Evolutionary conservation across 1,140 invertebrate genomes (phyloP), one percentile per base, ranked within the genome.

Genomic region (Coelopa frigida): DNA sequence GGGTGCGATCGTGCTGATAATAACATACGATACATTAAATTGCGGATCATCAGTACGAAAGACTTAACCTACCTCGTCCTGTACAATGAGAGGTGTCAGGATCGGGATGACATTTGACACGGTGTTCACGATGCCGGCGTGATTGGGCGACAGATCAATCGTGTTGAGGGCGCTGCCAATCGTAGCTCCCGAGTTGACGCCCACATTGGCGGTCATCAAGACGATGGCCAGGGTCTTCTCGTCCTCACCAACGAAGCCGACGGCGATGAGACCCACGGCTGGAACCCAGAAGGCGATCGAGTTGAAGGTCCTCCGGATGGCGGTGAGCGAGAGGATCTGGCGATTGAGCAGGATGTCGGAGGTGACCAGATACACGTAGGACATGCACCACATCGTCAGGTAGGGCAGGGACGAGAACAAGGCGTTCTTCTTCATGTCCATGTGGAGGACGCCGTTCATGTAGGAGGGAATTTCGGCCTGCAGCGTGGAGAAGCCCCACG

Each of bases 401-500:
- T 94, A 94, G 0, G 91, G 91, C 6, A 93, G 59, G 0, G 89
- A 83, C 15, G 87, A 82, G 26, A 81, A 66, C 12, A 80, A 55
- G 10, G 87, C 86, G 59, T 84, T 84, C 7, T 76, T 69, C 68
- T 83, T 78, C 23, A 95, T 82, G 43, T 94, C 74, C 53, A 87
- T 87, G 38, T 81, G 70, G 1, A 97, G 74, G 1, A 95, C 82
- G 39, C 81, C 77, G 15, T 82, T 82, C 77, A 98, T 84, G 58
- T 93, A 98, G 1, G 81, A 85, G 0, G 95, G 94, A 54, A 97
- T 83, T 69, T 93, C 82, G 0, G 90, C 94, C 36, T 97, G 74
- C 35, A 98, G 74, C 3, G 87, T 94, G 74, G 91, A 95, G 63
- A 90, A 91, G 0, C 90, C 91, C 87, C 90, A 97, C 57, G 90